A percentile compares a stretch with the other conserved stretches of the same genome.
Evolutionary conservation across 2,888 invertebrate genomes (phyloP).

Genomic region (Nymphalis polychloros): DNA sequence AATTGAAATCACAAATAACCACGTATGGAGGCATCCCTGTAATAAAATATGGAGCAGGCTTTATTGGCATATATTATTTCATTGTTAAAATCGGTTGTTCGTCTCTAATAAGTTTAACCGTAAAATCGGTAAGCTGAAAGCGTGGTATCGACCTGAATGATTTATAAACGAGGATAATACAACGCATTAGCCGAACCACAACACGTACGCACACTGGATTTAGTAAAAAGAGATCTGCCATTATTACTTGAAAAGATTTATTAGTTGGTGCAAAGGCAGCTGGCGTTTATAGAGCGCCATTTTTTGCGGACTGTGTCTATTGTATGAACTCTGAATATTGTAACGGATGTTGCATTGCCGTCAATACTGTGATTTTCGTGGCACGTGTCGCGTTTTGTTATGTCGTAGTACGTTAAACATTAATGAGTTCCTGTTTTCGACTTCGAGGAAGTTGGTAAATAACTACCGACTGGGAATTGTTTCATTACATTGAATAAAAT

Average conservation of each 20-base stretch:
- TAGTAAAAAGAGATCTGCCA: conserved; percentile 64
- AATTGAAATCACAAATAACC: conserved; percentile 15
- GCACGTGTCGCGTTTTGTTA: conserved; percentile 45
- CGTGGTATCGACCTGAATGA: conserved; percentile 69
- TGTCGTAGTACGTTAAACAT: conserved; percentile 16
- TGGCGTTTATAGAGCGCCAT: conserved; percentile 45
- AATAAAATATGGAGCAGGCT: conserved; percentile 7
- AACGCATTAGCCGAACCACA: conserved; percentile 68
- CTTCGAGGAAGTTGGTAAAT: too few relatives aligned
- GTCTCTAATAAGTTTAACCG: conserved; percentile 42
- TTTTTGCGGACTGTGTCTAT: conserved; percentile 50
- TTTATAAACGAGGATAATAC: conserved; percentile 70
- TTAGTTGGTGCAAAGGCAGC: conserved; percentile 48
- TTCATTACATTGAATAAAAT: too few relatives aligned
- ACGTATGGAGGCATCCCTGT: background rate
- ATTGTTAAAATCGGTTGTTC: conserved; percentile 40
- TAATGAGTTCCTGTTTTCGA: background rate
- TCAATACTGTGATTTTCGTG: conserved; percentile 45
- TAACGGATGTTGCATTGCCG: conserved; percentile 41
- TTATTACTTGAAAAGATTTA: conserved; percentile 62
- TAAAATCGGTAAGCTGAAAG: conserved; percentile 47
- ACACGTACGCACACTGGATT: conserved; percentile 65
- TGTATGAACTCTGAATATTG: too few relatives aligned
- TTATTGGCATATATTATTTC: conserved; percentile 22
- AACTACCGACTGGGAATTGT: too few relatives aligned